Conservation (phyloP, 2,113 vertebrate genomes). For the Dipodomys spectabilis region DNA sequence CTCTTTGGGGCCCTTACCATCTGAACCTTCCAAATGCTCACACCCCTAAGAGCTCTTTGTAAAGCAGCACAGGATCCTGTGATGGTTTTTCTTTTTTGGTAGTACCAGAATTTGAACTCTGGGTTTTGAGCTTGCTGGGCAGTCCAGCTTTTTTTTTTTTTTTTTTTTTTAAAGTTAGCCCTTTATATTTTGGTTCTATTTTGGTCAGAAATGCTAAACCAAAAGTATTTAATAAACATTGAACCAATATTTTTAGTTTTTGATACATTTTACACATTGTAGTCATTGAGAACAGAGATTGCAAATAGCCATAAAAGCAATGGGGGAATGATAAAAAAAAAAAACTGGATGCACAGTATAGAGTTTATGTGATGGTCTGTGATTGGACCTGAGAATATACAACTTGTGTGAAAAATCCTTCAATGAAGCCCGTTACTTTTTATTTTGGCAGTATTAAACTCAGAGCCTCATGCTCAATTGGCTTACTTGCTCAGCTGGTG, state of each 20-base stretch:
- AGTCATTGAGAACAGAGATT: not conserved
- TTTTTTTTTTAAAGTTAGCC: not conserved
- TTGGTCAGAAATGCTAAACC: not conserved
- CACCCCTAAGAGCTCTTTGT: not conserved
- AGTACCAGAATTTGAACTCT: too few species aligned
- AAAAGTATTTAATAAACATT: not conserved
- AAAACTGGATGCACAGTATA: fast-evolving
- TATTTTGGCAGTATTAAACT: not conserved
- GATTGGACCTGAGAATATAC: not conserved
- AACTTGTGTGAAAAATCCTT: not conserved
- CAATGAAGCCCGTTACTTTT: not conserved
- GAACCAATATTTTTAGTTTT: not conserved
- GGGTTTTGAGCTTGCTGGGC: too few species aligned
- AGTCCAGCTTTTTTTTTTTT: too few species aligned
- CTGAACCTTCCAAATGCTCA: not conserved
- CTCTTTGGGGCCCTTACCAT: not conserved
- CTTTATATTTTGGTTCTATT: not conserved
- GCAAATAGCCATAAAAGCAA: not conserved
- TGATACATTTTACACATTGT: not conserved
- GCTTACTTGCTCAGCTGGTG: too few species aligned
- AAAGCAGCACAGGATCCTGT: not conserved
- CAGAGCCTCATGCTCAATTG: too few species aligned
- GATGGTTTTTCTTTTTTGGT: too few species aligned
- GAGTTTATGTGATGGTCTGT: not conserved
- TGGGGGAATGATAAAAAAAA: too few species aligned